Conservation (phyloP, 2,888 invertebrate species). For the Fragum whitleyi region DNA sequence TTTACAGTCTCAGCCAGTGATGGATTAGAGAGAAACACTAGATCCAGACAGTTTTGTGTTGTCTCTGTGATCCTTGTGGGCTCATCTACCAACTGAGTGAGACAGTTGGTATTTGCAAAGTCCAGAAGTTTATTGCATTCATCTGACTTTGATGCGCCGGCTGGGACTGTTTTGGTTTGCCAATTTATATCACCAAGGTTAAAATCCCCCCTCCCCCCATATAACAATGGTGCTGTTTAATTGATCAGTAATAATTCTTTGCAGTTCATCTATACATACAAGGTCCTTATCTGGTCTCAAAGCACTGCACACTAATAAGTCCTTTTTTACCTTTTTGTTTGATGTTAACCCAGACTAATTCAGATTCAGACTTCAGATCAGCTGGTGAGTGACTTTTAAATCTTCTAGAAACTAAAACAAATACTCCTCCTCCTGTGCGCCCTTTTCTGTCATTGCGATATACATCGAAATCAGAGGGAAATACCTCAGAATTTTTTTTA, state of each 20-base stretch:
- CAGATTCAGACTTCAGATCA: constrained; percentile 81
- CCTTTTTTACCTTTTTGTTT: constrained; percentile 15
- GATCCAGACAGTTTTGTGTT: neutral
- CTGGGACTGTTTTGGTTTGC: neutral
- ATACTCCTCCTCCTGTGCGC: no score
- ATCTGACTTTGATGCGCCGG: neutral
- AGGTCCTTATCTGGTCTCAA: constrained; percentile 6
- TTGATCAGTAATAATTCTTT: neutral
- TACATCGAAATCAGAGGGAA: no score
- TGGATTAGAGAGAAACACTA: neutral
- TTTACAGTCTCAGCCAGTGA: neutral
- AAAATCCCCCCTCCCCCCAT: neutral
- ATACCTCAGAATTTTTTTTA: constrained; percentile 2
- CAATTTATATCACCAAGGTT: constrained; percentile 5
- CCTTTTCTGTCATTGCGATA: no score
- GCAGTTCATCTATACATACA: neutral
- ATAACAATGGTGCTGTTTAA: constrained; percentile 8
- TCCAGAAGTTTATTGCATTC: no score
- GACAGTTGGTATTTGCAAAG: neutral
- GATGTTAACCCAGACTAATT: constrained; percentile 3
- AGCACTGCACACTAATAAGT: constrained; percentile 4
- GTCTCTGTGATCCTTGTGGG: constrained; percentile 15
- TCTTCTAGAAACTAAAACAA: no score
- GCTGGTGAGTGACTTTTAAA: constrained; percentile 89
- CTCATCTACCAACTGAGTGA: constrained; percentile 5